Evolutionary conservation across 2,797 vertebrate genomes (phyloP), one percentile per base, ranked within the genome.

Genomic region (Alca torda): DNA sequence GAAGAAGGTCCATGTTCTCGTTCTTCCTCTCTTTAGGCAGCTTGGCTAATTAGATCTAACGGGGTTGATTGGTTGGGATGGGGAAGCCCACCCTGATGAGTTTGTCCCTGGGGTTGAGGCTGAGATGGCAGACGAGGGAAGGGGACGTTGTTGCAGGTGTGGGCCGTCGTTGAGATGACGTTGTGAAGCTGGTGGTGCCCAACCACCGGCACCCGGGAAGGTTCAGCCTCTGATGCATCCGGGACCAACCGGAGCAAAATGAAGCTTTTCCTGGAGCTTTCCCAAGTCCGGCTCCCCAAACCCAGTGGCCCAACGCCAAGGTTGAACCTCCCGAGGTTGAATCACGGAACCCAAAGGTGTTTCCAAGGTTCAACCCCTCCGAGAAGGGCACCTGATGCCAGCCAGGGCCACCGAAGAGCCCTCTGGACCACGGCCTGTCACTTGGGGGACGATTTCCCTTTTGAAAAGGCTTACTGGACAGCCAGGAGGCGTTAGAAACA

Each of bases 361-460:
- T 48, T 14, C 76, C 48, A 6, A 12, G 48, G 48, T 26, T 13
- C 31, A 31, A 0, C 39, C 37, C 53, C 68, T 33, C 53, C 1
- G 0, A 24, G 19, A 14, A 16, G 39, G 14, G 9, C 45, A 16
- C 17, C 37, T 4, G 13, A 9, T 8, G 23, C 23, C n/a, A 18
- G 13, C 24, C 4, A 1, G 24, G 63, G 41, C 23, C 12, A 57
- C 35, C 39, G 7, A 59, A 53, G 51, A 46, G 3, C 39, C 45
- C 59, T 25, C 45, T 51, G 24, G 46, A 11, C 37, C 3, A 0
- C 4, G 4, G 33, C 0, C 28, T 2, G 11, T 51, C 74, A 13
- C 54, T 2, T 3, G 17, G 17, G 46, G 23, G 26, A 6, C 31
- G 3, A 2, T 10, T 35, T 59, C 54, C 75, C 45, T 16, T 23